Percentiles rank a stretch among this genome's conserved stretches.
These are phyloP conservation scores for Aricia agestis DNA, from an alignment of 1,140 invertebrate species.

Conservation along the genomic window DNA sequence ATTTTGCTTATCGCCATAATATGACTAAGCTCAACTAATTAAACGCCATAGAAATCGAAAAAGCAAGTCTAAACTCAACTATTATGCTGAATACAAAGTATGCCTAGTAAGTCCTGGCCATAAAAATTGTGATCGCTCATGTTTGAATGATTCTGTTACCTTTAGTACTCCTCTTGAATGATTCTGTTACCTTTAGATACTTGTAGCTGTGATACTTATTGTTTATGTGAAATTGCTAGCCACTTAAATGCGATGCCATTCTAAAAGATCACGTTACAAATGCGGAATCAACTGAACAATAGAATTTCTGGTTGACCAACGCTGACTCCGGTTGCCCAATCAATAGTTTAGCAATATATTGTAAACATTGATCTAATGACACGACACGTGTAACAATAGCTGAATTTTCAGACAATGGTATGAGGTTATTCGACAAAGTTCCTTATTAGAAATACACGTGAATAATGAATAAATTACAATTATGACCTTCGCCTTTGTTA, in stretches of 20 bases:
- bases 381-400: conserved; percentile 6
- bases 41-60: too few species aligned
- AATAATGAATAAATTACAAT: conserved; percentile 3
- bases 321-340: conserved; percentile 1
- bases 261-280: background rate
- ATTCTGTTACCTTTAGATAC: too few species aligned
- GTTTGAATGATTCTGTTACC: too few species aligned
- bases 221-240: background rate
- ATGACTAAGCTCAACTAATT: too few species aligned
- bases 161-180: too few species aligned
- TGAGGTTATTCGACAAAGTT: conserved; percentile 9
- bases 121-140: too few species aligned
- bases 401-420: conserved; percentile 1
- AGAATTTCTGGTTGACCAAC: conserved; percentile 2
- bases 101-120: too few species aligned
- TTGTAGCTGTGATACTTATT: background rate
- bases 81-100: too few species aligned
- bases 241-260: background rate
- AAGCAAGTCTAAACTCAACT: too few species aligned
- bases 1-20: too few species aligned
- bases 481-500: background rate
- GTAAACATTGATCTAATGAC: conserved; percentile 15
- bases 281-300: background rate
- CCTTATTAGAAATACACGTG: conserved; percentile 6
- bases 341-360: conserved; percentile 2